Evolutionary conservation across 2,113 vertebrate species (phyloP), one percentile per base, ranked within the genome.

Genomic region (Tinamus guttatus): DNA sequence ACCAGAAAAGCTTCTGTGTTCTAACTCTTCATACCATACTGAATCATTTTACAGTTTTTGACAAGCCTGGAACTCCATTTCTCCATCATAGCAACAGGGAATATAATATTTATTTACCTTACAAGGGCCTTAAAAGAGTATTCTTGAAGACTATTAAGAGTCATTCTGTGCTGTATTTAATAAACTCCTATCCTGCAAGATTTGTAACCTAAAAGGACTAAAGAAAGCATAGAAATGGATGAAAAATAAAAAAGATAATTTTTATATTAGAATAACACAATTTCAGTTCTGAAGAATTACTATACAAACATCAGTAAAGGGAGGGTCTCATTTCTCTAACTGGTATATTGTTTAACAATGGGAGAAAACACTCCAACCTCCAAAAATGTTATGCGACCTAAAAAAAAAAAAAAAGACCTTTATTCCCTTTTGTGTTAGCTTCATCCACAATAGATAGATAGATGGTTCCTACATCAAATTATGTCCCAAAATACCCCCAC

Each of bases 1-100:
- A 73, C 77, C 86, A 96, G 74, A 71, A 81, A 95, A 88, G 49
- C 20, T 85, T 81, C 77, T 90, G 60, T 51, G 52, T 60, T 95
- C 64, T 70, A 91, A 75, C 36, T 74, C 34, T 52, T 51, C 40
- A 52, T 16, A 83, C 54, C 60, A 68, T 70, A 77, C 38, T 68
- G 73, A 91, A 83, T 68, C 25, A 78, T 56, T 85, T 82, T 20
- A 76, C 27, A 45, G 20, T 67, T 96, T 85, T 90, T 34, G 81
- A 81, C 16, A 83, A 84, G 43, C 40, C 22, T 68, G 21, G 75
- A 64, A 73, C 52, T 94, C 73, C 22, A 62, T 81, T 90, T 90
- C 82, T 93, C 69, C 76, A 62, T 47, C 83, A 75, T 69, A 68
- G 88, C 86, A 95, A 40, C 47, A 78, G 38, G 15, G 51, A 94